These are phyloP conservation scores for Semnornis frantzii DNA, from an alignment of 2,113 vertebrate species.

Conservation along the genomic window DNA sequence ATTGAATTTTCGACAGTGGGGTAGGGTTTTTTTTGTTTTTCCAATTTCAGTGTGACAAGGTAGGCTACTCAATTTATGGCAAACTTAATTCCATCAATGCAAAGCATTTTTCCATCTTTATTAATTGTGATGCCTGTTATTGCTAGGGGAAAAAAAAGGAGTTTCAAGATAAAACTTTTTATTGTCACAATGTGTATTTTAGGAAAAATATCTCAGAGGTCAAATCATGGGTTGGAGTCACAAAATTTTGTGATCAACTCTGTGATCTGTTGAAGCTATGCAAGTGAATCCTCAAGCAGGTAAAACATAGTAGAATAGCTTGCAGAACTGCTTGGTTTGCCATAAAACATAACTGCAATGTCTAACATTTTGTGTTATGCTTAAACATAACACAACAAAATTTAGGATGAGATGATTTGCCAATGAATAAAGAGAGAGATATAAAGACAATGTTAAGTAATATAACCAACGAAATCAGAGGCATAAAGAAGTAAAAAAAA, in stretches of 20 bases:
- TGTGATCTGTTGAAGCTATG: neutral
- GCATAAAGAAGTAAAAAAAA: neutral
- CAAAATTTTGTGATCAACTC: neutral
- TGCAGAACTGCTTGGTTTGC: neutral
- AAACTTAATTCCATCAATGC: constrained; percentile 59
- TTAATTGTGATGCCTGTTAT: constrained; percentile 47
- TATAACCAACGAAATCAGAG: neutral
- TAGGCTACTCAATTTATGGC: constrained; percentile 47
- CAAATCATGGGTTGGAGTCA: neutral
- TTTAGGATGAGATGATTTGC: neutral
- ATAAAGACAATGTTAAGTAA: neutral
- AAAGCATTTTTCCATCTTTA: constrained; percentile 45
- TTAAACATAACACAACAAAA: neutral
- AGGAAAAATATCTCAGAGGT: neutral
- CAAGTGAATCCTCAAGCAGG: neutral
- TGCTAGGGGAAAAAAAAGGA: neutral
- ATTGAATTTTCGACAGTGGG: constrained; percentile 72
- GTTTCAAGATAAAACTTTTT: neutral
- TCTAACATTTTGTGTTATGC: neutral
- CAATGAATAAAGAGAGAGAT: neutral
- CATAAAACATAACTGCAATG: no score
- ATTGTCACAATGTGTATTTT: neutral
- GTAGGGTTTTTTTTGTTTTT: constrained; percentile 51
- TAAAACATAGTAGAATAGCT: neutral
- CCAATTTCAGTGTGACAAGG: constrained; percentile 61